phyloP scores from a whole-genome alignment of 2,888 invertebrate species.

The Drosophila trichaetosa region DNA sequence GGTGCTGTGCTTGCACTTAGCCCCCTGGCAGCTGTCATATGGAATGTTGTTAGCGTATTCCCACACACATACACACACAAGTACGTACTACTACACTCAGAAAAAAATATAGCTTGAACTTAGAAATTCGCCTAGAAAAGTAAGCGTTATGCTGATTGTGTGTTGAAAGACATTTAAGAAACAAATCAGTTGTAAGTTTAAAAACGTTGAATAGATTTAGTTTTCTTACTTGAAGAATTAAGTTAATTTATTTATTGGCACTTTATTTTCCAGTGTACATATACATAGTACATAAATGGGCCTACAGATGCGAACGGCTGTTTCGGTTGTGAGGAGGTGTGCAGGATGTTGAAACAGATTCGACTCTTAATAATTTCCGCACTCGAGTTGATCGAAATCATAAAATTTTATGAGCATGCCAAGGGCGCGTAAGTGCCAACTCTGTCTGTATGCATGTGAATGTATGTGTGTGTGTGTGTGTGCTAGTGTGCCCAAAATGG shows the following conservation, averaged over 20 bases:
- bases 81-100: background rate
- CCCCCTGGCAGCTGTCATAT: slow-evolving; percentile 58
- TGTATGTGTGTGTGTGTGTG: slow-evolving; percentile 14
- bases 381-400: slow-evolving; percentile 82
- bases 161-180: background rate
- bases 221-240: too few species aligned
- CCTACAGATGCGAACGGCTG: slow-evolving; percentile 28
- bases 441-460: slow-evolving; percentile 18
- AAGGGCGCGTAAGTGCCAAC: slow-evolving; percentile 66
- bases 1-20: slow-evolving; percentile 51
- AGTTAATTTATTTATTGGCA: background rate
- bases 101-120: background rate
- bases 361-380: slow-evolving; percentile 82
- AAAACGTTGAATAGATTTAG: background rate
- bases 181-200: background rate
- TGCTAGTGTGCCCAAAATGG: slow-evolving; percentile 43
- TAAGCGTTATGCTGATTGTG: background rate
- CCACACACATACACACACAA: slow-evolving; percentile 15
- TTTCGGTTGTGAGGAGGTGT: slow-evolving; percentile 10
- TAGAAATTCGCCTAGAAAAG: background rate
- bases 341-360: slow-evolving; percentile 78
- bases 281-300: slow-evolving; percentile 25
- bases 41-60: slow-evolving; percentile 51
- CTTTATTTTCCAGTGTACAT: slow-evolving; percentile 2
- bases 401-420: slow-evolving; percentile 81